Evolutionary conservation across 1,140 invertebrate species (phyloP).

Genomic region (Sipha flava): DNA sequence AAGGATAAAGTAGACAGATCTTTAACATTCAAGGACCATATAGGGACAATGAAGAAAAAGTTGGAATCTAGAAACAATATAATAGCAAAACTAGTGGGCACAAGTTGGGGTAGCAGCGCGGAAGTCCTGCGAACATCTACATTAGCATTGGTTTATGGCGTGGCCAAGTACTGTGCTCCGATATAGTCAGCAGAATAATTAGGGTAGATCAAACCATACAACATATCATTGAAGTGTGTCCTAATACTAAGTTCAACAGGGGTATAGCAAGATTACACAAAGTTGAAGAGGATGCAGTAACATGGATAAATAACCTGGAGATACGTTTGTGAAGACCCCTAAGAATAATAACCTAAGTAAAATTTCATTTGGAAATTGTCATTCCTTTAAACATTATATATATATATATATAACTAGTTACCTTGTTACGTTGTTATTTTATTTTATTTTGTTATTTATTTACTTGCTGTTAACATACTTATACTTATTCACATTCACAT

Average conservation of each 20-base stretch:
- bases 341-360: neutral
- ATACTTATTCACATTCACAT: neutral
- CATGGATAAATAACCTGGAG: neutral
- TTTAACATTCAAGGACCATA: too few species aligned
- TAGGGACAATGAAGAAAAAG: too few species aligned
- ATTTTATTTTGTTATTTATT: neutral
- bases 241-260: neutral
- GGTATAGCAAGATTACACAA: neutral
- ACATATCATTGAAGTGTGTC: neutral
- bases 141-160: neutral
- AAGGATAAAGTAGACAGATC: too few species aligned
- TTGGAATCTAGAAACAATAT: too few species aligned
- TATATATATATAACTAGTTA: too few species aligned
- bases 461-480: neutral
- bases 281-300: neutral
- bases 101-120: neutral
- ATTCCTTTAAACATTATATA: too few species aligned
- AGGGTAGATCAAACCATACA: neutral
- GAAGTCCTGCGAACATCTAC: neutral
- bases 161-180: constrained; percentile 29
- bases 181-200: neutral
- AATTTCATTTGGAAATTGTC: neutral
- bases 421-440: too few species aligned
- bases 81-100: neutral
- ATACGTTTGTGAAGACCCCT: neutral